Conservation (phyloP, 2,113 vertebrate genomes). For the Ophthalmolycus amberensis region DNA sequence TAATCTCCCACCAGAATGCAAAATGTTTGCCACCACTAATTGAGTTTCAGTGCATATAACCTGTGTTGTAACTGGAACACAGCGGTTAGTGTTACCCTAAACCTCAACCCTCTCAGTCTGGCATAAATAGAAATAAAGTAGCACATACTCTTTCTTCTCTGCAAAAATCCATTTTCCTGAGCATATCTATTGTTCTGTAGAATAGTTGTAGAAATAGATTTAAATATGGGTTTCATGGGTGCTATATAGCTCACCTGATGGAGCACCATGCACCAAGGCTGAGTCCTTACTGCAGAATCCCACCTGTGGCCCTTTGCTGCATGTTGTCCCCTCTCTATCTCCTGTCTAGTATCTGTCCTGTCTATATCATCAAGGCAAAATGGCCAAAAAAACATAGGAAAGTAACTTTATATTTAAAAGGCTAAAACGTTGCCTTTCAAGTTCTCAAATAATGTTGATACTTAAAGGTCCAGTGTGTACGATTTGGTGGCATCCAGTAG, state of each 20-base stretch:
- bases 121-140: background rate
- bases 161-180: background rate
- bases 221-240: background rate
- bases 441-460: too few species aligned
- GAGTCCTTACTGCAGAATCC: background rate
- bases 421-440: too few species aligned
- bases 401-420: background rate
- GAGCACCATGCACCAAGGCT: background rate
- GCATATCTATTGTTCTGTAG: background rate
- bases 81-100: background rate
- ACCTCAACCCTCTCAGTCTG: background rate
- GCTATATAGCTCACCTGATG: background rate
- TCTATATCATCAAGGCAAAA: background rate
- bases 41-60: background rate
- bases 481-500: background rate
- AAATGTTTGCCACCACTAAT: background rate
- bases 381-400: too few species aligned
- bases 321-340: background rate
- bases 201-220: background rate
- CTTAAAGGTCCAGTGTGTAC: background rate
- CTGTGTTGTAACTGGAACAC: background rate
- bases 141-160: background rate
- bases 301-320: background rate
- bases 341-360: background rate
- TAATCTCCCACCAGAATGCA: background rate